Base-by-base conservation (phyloP, 2,113 vertebrate species). In the Oreochromis aureus region DNA sequence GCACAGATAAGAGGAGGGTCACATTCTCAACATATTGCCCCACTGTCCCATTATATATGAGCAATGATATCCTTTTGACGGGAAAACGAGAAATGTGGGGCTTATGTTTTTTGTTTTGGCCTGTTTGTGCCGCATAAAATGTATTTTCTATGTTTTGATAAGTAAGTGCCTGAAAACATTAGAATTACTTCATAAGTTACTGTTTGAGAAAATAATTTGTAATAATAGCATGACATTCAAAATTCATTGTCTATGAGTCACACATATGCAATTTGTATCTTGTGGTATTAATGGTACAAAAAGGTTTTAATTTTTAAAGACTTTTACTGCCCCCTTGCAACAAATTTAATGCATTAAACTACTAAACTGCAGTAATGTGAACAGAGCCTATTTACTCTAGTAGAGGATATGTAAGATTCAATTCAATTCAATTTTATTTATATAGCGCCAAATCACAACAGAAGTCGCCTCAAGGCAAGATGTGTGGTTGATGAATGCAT, bases 11-110 rank as follows among this genome's bases (percentile, higher is more conserved):
- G 80, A 83, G 19, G 61, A 39, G 24, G 34, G 81, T 83, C 84
- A 82, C 85, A 16, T 84, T 93, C 88, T 78, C 80, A 87, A 94
- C 94, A 94, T 91, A 91, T 87, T 87, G 30, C 56, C 34, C 44
- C 69, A 85, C 89, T 91, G 92, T 93, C 84, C 80, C 91, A 89
- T 92, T 94, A 90, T 2, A 90, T 2, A 54, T 94, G 92, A 95
- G 84, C 80, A 90, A 92, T 92, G 85, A 84, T 89, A 56, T 92
- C 92, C 51, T 91, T 86, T 66, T 39, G 56, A 44, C 15, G 78
- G 39, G 71, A 9, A 71, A 80, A 83, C 22, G 15, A 86, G 78
- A 85, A 87, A 79, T 86, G 63, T 76, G 15, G 79, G 3, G 6
- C 3, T 48, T 54, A 87, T 73, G 56, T 51, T 34, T 32, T 36